Evolutionary conservation across 1,140 invertebrate species (phyloP), one percentile per base, ranked within the genome.

Genomic region (Anoplophora glabripennis): DNA sequence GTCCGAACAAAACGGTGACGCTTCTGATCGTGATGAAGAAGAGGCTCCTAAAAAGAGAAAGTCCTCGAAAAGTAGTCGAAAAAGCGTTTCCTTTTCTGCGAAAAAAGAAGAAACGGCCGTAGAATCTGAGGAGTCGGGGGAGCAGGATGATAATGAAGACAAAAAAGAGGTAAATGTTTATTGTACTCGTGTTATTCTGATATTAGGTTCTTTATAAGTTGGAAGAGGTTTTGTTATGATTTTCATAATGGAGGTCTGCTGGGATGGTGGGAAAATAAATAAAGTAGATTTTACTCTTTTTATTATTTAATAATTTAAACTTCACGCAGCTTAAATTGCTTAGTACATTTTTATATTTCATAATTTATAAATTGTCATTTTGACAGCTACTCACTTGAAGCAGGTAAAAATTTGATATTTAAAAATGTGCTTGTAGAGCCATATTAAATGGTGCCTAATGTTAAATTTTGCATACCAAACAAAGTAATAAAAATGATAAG

Each of bases 1-100:
- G 14, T 9, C 15, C 8, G 59, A 61, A 11, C 45, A 61, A 45
- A 61, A 56, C 37, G 53, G 59, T 4, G 59, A 54, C n/a, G 49
- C 59, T 36, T 49, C 53, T 11, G 48, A 49, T 28, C 28, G 12
- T 12, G 52, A 42, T 33, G 38, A 44, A 9, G 37, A 54, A 34
- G 46, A 45, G 3, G 42, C 18, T n/a, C 17, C 47, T 14, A 63
- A 59, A 41, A 54, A 57, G 33, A 44, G 57, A 36, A 59, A 51
- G 18, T 58, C 44, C 7, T 36, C 54, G 9, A 56, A 47, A 38
- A 49, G 44, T 10, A 59, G 51, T 14, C 21, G 57, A 3, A 63
- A 59, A 59, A 59, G 38, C n/a, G 11, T 14, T 41, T 48, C 46
- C 9, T 44, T 17, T 15, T 18, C 42, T 18, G 4, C 12, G 14